Base-by-base conservation (phyloP, 2,113 vertebrate genomes). In the Macquaria australasica region DNA sequence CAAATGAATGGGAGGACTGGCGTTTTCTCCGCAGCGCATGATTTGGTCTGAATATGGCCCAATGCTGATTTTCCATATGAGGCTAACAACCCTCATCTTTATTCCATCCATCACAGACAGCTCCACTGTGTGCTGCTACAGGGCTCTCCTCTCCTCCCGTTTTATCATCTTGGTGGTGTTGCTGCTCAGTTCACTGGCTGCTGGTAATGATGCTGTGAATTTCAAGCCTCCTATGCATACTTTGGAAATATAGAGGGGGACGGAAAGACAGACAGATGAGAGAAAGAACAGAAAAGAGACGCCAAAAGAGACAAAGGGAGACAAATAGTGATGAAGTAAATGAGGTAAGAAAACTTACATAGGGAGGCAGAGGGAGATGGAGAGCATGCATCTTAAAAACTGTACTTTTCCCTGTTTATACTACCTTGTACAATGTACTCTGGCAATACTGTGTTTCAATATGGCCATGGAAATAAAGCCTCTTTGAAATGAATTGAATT, bases 171-270 rank as follows among this genome's bases (percentile, higher is more conserved):
- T 15, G 3, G 71, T 45, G 75, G 31, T 16, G 75, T 53, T 63
- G 34, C 71, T 4, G 75, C 72, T 68, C 31, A 18, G 39, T 80
- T 76, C 67, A 68, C 79, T 39, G 31, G 71, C 76, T 66, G 73
- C 69, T 59, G 82, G 48, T 86, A 45, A 75, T 86, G 85, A 87
- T 88, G 85, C 79, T 39, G 69, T 23, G 18, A 56, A 59, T 74
- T 82, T 81, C n/a, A n/a, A 77, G 73, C 23, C 55, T 43, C n/a
- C 14, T 43, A 55, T 72, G 77, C 28, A 8, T 68, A 70, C 70
- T 85, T 67, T 83, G 76, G 76, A 88, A 73, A 28, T 70, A 5
- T 62, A 48, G 63, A 73, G 51, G 34, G 16, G 21, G 59, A 6
- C 34, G 4, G 59, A 71, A 63, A 34, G 50, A 53, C 43, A 67